Evolutionary conservation across 2,888 invertebrate genomes (phyloP), one percentile per base, ranked within the genome.

Genomic region (Drosophila fungiperda): DNA sequence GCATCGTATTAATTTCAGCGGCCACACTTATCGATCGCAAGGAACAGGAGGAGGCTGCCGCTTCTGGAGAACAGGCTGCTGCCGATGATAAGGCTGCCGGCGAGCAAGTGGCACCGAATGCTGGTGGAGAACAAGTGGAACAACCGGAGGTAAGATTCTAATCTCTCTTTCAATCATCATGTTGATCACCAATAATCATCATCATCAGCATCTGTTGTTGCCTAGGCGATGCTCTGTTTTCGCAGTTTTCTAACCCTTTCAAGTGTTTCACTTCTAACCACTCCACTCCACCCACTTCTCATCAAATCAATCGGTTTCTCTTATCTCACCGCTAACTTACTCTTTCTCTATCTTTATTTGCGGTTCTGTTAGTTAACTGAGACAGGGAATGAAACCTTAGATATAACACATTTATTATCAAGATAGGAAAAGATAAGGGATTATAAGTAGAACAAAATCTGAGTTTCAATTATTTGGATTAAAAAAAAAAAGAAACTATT

Each of bases 1-100:
- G 99, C 59, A 96, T 99, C 73, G 96, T 99, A 91, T 95, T 96
- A 15, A 96, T 99, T 32, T 96, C 96, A 15, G 97, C 97, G 62
- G 99, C 99, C 6, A 96, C 97, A 0, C 94, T 98, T 64, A 95
- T 96, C 48, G 97, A 97, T 90, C 96, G 96, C 90, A 96, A 96
- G 89, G 95, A 93, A 76, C 88, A 91, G 20, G 94, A 94, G 45
- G 91, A 93, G 32, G 74, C 81, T 65, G 81, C 78, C 36, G 74
- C 82, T 23, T 76, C 78, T 52, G 68, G 67, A 8, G 90, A 87
- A n/a, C 88, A 84, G 50, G 72, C 92, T 87, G 69, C 78, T 33
- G 91, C 62, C 83, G 93, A 81, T 90, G 93, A 90, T 89, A 93
- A 85, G 88, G 45, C 72, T 78, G 54, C 92, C 84, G 60, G 63